A percentile compares a stretch with the other conserved stretches of the same genome.
Evolutionary conservation across 1,140 invertebrate genomes (phyloP).

Genomic region (Drosophila rufa): DNA sequence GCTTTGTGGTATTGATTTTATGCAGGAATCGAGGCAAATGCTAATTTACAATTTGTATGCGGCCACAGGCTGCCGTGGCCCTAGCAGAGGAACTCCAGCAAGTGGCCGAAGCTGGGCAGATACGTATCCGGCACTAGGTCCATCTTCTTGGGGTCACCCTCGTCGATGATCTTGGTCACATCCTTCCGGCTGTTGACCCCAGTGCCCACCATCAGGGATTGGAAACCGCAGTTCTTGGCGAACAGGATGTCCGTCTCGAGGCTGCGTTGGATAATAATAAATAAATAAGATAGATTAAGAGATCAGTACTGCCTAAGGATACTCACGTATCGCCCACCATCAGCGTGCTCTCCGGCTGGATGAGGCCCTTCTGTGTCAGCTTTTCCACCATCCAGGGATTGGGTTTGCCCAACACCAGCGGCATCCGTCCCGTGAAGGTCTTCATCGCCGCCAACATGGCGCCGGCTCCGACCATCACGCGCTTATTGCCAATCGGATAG

Average conservation of each 20-base stretch:
- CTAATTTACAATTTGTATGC: slow-evolving; percentile 70
- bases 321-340: slow-evolving; percentile 73
- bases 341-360: slow-evolving; percentile 62
- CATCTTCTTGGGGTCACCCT: slow-evolving; percentile 29
- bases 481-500: slow-evolving; percentile 45
- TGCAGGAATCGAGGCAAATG: slow-evolving; percentile 26
- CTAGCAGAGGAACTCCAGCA: slow-evolving; percentile 56
- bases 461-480: slow-evolving; percentile 50
- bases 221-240: slow-evolving; percentile 59
- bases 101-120: slow-evolving; percentile 41
- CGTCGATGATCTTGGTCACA: slow-evolving; percentile 27
- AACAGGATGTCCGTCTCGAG: slow-evolving; percentile 58
- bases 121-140: slow-evolving; percentile 56
- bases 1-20: slow-evolving; percentile 61
- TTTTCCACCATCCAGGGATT: slow-evolving; percentile 58
- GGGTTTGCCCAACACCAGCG: slow-evolving; percentile 64
- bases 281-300: neutral
- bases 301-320: neutral
- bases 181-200: slow-evolving; percentile 47
- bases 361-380: neutral
- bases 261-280: slow-evolving; percentile 13
- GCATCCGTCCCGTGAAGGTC: slow-evolving; percentile 30
- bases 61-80: slow-evolving; percentile 1
- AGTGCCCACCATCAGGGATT: slow-evolving; percentile 60
- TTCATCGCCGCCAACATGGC: slow-evolving; percentile 56